Evolutionary conservation across 2,888 invertebrate species (phyloP).

Genomic region (Himalopsyche japonica): DNA sequence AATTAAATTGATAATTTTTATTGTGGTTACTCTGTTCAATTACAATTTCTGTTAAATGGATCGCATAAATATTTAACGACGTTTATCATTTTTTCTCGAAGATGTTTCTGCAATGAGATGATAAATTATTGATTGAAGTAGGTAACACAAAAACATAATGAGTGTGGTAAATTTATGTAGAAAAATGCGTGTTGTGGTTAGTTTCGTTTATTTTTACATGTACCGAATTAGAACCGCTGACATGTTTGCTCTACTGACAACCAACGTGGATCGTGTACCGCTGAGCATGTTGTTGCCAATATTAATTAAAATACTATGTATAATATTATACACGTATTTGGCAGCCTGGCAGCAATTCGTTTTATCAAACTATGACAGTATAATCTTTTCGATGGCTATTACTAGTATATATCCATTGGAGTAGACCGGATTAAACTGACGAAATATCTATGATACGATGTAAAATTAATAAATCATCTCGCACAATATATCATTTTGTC

Average conservation of each 20-base stretch:
- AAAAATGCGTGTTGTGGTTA: neutral
- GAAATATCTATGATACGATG: neutral
- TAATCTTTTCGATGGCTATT: neutral
- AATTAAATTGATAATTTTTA: too few relatives aligned
- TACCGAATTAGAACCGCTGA: neutral
- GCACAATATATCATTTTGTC: neutral
- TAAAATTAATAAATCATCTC: neutral
- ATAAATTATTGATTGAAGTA: too few relatives aligned
- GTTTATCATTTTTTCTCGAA: neutral
- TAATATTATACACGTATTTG: neutral
- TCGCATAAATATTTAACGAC: too few relatives aligned
- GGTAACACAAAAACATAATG: neutral
- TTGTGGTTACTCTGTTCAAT: neutral
- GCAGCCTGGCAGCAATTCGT: neutral
- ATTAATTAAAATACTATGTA: neutral
- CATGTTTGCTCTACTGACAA: neutral
- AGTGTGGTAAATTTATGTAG: neutral
- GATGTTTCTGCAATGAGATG: too few relatives aligned
- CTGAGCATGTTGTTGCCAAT: neutral
- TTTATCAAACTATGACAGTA: neutral
- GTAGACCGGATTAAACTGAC: neutral
- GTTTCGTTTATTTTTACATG: neutral
- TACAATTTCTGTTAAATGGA: too few relatives aligned
- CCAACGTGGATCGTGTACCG: neutral
- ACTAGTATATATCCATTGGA: neutral